Conservation (phyloP, 2,888 invertebrate species). For the Agrilus mali region DNA sequence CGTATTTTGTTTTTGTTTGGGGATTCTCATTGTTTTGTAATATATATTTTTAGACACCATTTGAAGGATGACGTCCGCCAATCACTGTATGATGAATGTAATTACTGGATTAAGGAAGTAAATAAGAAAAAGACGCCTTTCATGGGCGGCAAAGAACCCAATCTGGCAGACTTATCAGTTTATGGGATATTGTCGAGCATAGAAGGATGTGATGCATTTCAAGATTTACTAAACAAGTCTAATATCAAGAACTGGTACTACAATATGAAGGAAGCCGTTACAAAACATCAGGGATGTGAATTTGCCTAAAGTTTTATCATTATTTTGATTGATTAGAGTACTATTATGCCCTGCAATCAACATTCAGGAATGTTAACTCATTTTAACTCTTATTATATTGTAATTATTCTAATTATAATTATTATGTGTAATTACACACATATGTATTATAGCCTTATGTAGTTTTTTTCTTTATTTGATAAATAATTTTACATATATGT, state of each 20-base stretch:
- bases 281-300: conserved; percentile 42
- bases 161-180: conserved; percentile 85
- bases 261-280: conserved; percentile 53
- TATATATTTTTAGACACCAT: conserved; percentile 53
- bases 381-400: conserved; percentile 3
- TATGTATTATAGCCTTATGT: neutral
- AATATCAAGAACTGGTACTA: conserved; percentile 69
- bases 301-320: conserved; percentile 10
- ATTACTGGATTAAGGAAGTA: conserved; percentile 63
- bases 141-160: conserved; percentile 77
- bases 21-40: neutral
- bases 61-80: conserved; percentile 79
- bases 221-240: conserved; percentile 63
- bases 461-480: neutral
- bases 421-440: too few relatives aligned
- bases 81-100: conserved; percentile 81
- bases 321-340: neutral
- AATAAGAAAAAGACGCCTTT: conserved; percentile 58
- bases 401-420: neutral
- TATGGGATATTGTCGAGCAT: conserved; percentile 86
- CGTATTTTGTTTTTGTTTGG: too few relatives aligned
- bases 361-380: neutral
- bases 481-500: neutral
- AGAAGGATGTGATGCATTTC: conserved; percentile 84
- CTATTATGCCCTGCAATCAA: neutral